Conservation (phyloP, 2,888 invertebrate species). For the Diarsia brunnea region DNA sequence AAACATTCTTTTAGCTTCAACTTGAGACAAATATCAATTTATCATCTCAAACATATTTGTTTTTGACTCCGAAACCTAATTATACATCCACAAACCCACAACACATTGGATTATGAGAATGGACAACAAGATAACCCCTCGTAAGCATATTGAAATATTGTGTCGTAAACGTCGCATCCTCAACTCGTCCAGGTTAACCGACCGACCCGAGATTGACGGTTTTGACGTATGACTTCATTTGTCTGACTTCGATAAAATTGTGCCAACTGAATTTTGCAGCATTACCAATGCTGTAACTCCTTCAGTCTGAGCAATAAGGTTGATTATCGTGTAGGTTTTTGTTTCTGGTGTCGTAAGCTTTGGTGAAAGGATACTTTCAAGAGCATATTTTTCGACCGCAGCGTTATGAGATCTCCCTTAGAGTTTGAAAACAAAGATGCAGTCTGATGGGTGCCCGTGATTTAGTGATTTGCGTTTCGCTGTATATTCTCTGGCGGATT, state of each 20-base stretch:
- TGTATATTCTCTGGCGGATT: slow-evolving; percentile 61
- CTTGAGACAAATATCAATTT: slow-evolving; percentile 10
- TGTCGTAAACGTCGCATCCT: slow-evolving; percentile 86
- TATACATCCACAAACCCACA: slow-evolving; percentile 53
- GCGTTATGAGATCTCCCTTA: slow-evolving; percentile 84
- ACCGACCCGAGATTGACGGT: slow-evolving; percentile 82
- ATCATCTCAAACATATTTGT: slow-evolving; percentile 21
- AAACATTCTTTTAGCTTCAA: background rate
- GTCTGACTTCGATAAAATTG: slow-evolving; percentile 87
- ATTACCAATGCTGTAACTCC: background rate
- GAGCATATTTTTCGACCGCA: slow-evolving; percentile 84
- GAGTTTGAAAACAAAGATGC: slow-evolving; percentile 87
- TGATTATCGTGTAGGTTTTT: slow-evolving; percentile 44
- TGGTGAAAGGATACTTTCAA: slow-evolving; percentile 72
- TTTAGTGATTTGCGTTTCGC: slow-evolving; percentile 81
- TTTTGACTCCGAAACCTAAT: slow-evolving; percentile 55
- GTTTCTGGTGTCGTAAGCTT: slow-evolving; percentile 27
- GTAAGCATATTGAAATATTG: slow-evolving; percentile 90
- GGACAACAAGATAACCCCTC: slow-evolving; percentile 79
- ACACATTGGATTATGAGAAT: slow-evolving; percentile 67
- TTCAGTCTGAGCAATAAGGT: slow-evolving; percentile 52
- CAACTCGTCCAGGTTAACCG: slow-evolving; percentile 85
- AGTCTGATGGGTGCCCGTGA: slow-evolving; percentile 82
- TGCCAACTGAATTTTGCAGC: slow-evolving; percentile 67
- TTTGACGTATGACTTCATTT: slow-evolving; percentile 89